These are phyloP conservation scores for Vanessa tameamea DNA, from an alignment of 1,140 invertebrate species.

Conservation along the genomic window DNA sequence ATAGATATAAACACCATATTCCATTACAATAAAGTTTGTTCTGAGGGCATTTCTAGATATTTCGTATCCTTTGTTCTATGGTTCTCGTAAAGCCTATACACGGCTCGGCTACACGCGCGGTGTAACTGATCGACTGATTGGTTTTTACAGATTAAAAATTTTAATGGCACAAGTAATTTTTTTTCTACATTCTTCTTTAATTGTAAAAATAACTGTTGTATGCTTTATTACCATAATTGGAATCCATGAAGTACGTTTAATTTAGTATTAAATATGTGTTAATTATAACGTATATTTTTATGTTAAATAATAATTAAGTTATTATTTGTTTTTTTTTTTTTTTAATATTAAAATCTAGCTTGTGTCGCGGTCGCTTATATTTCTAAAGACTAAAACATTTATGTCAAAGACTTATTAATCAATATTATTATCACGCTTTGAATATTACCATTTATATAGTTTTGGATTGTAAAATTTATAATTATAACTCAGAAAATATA, in stretches of 20 bases:
- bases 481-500: no score
- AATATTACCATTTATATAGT: no score
- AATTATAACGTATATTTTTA: neutral
- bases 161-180: conserved; percentile 19
- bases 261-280: neutral
- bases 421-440: no score
- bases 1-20: no score
- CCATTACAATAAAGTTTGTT: no score
- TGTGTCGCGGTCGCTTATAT: no score
- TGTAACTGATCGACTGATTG: conserved; percentile 27
- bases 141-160: conserved; percentile 24
- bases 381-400: no score
- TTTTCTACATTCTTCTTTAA: conserved; percentile 24
- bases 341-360: no score
- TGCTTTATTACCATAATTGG: conserved; percentile 19
- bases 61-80: neutral
- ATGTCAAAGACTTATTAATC: no score
- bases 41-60: neutral
- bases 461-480: no score
- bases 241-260: neutral
- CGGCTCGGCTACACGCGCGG: conserved; percentile 2
- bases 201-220: conserved; percentile 15
- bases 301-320: no score
- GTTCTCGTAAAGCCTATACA: conserved; percentile 11
- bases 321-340: no score